Evolutionary conservation across 2,888 invertebrate genomes (phyloP).

Genomic region (Automeris io): DNA sequence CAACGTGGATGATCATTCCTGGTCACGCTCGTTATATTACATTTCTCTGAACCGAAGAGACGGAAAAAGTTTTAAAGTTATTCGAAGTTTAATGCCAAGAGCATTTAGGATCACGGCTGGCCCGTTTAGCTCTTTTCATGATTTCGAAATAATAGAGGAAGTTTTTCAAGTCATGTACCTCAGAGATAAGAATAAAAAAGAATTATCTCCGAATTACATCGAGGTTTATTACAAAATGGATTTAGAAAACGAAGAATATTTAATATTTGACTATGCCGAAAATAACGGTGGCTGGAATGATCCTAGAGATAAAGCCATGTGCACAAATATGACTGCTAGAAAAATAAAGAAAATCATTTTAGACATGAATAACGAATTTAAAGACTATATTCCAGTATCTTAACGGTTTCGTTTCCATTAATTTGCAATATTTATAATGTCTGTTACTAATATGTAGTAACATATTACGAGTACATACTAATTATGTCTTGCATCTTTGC

Average conservation of each 20-base stretch:
- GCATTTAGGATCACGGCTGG: conserved; percentile 27
- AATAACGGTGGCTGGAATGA: conserved; percentile 45
- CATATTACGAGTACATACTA: too few relatives aligned
- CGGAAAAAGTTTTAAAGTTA: conserved; percentile 35
- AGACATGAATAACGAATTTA: conserved; percentile 31
- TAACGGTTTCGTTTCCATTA: too few relatives aligned
- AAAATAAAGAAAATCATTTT: conserved; percentile 37
- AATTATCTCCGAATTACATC: conserved; percentile 32
- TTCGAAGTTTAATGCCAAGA: conserved; percentile 35
- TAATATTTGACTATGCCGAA: conserved; percentile 31
- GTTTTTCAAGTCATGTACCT: conserved; percentile 23
- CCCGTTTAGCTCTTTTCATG: conserved; percentile 15
- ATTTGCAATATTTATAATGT: too few relatives aligned
- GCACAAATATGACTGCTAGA: conserved; percentile 33
- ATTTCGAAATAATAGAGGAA: conserved; percentile 22
- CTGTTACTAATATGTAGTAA: too few relatives aligned
- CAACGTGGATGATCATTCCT: conserved; percentile 41
- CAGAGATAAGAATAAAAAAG: conserved; percentile 16
- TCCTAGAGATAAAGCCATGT: conserved; percentile 37
- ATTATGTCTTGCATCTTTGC: too few relatives aligned
- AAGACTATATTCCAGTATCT: conserved; percentile 12
- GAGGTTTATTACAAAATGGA: conserved; percentile 36
- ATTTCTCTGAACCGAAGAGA: conserved; percentile 36
- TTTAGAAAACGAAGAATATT: conserved; percentile 30
- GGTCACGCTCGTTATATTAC: conserved; percentile 40